phyloP scores from a whole-genome alignment of 2,113 vertebrate species.

The Antechinus flavipes region DNA sequence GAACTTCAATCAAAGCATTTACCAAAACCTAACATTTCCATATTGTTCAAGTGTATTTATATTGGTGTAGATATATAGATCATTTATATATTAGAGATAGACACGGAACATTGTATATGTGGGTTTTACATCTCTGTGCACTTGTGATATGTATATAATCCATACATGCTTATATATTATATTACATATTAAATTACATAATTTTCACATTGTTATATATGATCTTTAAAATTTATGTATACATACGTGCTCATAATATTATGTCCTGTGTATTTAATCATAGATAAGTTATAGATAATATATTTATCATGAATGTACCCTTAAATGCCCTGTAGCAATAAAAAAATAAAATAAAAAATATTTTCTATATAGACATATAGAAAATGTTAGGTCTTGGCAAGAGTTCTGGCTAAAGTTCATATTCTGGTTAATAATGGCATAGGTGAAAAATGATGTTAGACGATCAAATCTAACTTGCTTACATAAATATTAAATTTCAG shows the following conservation, averaged over 20 bases:
- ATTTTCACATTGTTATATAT: neutral
- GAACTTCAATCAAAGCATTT: neutral
- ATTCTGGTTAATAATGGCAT: neutral
- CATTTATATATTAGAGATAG: neutral
- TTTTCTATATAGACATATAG: neutral
- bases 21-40: neutral
- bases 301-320: neutral
- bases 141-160: neutral
- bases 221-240: neutral
- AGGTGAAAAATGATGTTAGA: neutral
- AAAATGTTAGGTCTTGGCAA: neutral
- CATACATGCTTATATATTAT: neutral
- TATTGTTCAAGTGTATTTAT: neutral
- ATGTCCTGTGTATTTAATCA: neutral
- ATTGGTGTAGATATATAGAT: neutral
- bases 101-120: neutral
- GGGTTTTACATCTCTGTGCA: neutral
- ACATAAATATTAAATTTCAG: neutral
- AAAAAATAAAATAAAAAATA: neutral
- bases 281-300: neutral
- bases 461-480: neutral
- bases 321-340: neutral
- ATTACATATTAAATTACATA: neutral
- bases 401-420: neutral
- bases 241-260: neutral